These are phyloP conservation scores for Cynodonichthys magdalenae DNA, from an alignment of 2,797 vertebrate genomes.

Conservation along the genomic window DNA sequence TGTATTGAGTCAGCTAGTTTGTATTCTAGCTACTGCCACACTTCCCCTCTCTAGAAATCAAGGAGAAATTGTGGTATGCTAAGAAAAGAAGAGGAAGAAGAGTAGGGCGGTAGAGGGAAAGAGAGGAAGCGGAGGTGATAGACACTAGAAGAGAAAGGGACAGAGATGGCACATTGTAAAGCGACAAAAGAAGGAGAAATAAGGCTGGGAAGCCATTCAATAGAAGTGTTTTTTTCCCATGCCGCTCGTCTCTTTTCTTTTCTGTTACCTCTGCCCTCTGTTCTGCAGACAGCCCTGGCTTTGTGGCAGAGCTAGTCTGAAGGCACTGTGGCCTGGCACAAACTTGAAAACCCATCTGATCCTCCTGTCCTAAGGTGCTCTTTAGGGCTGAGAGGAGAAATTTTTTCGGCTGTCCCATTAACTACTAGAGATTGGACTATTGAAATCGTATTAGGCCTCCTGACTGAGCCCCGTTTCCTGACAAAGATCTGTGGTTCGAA, in stretches of 20 bases:
- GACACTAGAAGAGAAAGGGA: constrained; percentile 41
- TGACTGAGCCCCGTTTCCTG: constrained; percentile 45
- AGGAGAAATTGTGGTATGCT: constrained; percentile 56
- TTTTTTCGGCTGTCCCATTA: constrained; percentile 52
- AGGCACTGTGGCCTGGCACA: constrained; percentile 45
- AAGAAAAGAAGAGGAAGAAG: constrained; percentile 46
- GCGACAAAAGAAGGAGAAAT: constrained; percentile 38
- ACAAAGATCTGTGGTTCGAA: constrained; percentile 50
- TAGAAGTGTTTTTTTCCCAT: constrained; percentile 45
- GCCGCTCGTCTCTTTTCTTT: constrained; percentile 42
- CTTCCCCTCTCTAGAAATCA: constrained; percentile 69
- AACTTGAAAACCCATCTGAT: constrained; percentile 49
- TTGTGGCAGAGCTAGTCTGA: constrained; percentile 42
- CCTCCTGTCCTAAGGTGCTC: constrained; percentile 44
- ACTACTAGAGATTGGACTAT: constrained; percentile 44
- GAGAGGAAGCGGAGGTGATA: constrained; percentile 32
- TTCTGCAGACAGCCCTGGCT: constrained; percentile 44
- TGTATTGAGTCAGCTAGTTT: constrained; percentile 75
- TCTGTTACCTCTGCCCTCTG: constrained; percentile 55
- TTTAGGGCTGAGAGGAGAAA: constrained; percentile 49
- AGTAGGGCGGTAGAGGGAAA: constrained; percentile 18
- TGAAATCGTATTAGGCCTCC: constrained; percentile 57
- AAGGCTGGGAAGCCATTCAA: constrained; percentile 33
- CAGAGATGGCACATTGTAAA: constrained; percentile 43
- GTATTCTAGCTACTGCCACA: constrained; percentile 68